Evolutionary conservation across 2,113 vertebrate species (phyloP).

Genomic region (Gadus macrocephalus): DNA sequence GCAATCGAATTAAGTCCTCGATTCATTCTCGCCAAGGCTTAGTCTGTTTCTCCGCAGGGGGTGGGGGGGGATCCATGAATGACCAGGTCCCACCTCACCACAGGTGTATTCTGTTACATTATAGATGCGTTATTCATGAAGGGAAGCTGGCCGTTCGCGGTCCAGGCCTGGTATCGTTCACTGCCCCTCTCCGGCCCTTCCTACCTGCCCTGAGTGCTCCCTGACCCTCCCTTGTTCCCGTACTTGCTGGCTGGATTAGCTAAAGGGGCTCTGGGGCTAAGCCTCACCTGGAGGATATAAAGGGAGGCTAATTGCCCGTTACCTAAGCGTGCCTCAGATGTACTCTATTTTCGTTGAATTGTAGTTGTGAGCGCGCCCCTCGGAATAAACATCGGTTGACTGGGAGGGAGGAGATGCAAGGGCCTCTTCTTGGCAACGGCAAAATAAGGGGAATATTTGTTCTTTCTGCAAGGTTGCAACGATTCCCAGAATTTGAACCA

Average conservation of each 20-base stretch:
- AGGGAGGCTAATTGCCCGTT: conserved; percentile 53
- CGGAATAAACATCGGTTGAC: not conserved
- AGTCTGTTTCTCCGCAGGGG: too few relatives aligned
- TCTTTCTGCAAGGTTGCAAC: not conserved
- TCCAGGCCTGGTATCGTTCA: conserved; percentile 20
- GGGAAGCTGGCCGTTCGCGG: not conserved
- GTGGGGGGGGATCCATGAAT: not conserved
- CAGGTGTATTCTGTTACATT: conserved; percentile 39
- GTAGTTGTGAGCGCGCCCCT: not conserved
- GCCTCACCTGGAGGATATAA: conserved; percentile 63
- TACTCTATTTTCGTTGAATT: not conserved
- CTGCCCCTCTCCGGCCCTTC: not conserved
- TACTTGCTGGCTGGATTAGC: conserved; percentile 51
- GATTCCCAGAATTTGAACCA: not conserved
- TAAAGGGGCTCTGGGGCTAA: conserved; percentile 36
- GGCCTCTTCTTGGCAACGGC: not conserved
- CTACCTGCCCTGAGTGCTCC: not conserved
- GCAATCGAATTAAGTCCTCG: too few relatives aligned
- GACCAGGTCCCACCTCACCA: conserved; percentile 2
- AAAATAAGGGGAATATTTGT: not conserved
- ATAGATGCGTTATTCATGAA: conserved; percentile 47
- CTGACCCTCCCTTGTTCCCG: not conserved
- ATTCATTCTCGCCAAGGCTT: too few relatives aligned
- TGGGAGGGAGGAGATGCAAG: too few relatives aligned
- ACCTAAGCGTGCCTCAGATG: conserved; percentile 32